Conservation (phyloP, 1,140 invertebrate genomes). For the Piezodorus guildinii region DNA sequence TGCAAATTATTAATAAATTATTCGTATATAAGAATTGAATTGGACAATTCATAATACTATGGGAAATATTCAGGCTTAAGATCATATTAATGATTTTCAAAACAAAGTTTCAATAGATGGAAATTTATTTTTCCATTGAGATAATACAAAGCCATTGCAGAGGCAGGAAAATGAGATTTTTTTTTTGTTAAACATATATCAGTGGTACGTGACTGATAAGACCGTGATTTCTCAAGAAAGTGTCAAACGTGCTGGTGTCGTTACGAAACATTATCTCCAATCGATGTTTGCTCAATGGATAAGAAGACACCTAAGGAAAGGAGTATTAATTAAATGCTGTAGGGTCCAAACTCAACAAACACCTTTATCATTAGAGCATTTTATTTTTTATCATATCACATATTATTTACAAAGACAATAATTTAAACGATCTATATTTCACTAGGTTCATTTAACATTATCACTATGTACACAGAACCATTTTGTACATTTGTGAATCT, state of each 20-base stretch:
- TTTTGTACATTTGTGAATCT: slow-evolving; percentile 4
- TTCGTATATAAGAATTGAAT: too few relatives aligned
- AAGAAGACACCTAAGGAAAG: background rate
- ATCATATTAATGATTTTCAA: too few relatives aligned
- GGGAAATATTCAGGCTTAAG: too few relatives aligned
- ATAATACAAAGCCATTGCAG: too few relatives aligned
- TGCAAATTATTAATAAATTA: too few relatives aligned
- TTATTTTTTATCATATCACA: slow-evolving; percentile 11
- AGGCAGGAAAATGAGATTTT: too few relatives aligned
- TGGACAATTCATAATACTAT: too few relatives aligned
- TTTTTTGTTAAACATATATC: too few relatives aligned
- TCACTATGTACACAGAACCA: slow-evolving; percentile 10
- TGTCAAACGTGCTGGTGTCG: background rate
- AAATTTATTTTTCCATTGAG: too few relatives aligned
- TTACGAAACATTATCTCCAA: slow-evolving; percentile 5
- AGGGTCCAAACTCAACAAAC: slow-evolving; percentile 5
- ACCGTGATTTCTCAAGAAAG: background rate
- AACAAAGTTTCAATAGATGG: too few relatives aligned
- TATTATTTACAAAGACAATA: slow-evolving; percentile 16
- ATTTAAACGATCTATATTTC: slow-evolving; percentile 13
- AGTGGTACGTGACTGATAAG: too few relatives aligned
- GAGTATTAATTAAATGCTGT: background rate
- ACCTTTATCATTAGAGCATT: slow-evolving; percentile 5
- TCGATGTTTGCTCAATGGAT: slow-evolving; percentile 4
- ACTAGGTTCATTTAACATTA: slow-evolving; percentile 5